Evolutionary conservation across 2,113 vertebrate species (phyloP), one percentile per base, ranked within the genome.

Genomic region (Oryzias woworae): DNA sequence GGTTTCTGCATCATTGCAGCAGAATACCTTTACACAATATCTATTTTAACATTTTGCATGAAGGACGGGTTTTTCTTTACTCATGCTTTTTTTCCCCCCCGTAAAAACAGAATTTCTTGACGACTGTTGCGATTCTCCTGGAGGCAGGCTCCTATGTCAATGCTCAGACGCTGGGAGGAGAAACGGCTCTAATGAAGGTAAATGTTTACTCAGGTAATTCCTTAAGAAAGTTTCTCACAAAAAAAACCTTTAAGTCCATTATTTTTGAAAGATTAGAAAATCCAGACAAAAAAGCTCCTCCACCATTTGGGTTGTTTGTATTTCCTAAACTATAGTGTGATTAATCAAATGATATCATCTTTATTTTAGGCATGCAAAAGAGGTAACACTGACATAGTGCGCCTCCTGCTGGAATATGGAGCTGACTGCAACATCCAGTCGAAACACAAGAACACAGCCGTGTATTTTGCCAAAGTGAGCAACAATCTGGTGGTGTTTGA

Each of bases 181-280:
- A 99, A 85, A 99, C 97, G 0, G 96, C 96, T 0, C 90, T 99
- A 44, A 98, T 98, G 96, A 99, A 96, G 94, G 97, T 98, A 83
- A 84, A 18, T 14, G 5, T 12, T 3, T 57, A 41, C 53, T 46
- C 53, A 14, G 8, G 7, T 36, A 12, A 36, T 36, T 13, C 36
- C 36, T 36, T 36, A 10, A 36, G 10, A 36, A 36, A 12, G 8
- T 12, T 36, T 42, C 13, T 12, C 17, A 42, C 31, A 67, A 16
- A 23, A 3, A 23, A 12, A 15, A 17, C 4, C 20, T 52, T 12
- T 16, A 22, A 24, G 15, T 24, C 24, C 4, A 4, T 31, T 20
- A 20, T 5, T 48, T 18, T 23, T 24, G 22, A 36, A 10, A 36
- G 8, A 36, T 36, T 36, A 0, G 2, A 36, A 36, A 12, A 36